These are phyloP conservation scores for Phaenicophaeus curvirostris DNA, from an alignment of 2,797 vertebrate species.

Conservation along the genomic window DNA sequence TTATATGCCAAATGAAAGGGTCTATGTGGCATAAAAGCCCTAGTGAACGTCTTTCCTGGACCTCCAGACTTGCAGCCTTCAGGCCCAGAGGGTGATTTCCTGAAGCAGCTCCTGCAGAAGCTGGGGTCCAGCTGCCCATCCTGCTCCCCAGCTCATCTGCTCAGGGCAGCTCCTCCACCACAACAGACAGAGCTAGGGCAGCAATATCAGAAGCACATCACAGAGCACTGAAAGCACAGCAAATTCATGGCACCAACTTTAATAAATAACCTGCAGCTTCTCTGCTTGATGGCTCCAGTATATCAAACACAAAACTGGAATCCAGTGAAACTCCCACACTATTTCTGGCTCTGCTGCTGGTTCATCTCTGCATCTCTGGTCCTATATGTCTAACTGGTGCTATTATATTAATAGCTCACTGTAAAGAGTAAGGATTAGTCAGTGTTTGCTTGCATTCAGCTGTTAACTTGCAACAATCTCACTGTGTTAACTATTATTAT, in stretches of 20 bases:
- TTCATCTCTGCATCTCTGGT: not conserved
- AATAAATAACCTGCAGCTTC: not conserved
- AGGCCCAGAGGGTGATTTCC: not conserved
- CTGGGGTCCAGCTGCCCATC: not conserved
- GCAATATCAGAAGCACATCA: not conserved
- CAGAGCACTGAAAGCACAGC: not conserved
- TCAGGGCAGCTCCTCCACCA: not conserved
- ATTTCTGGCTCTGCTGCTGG: not conserved
- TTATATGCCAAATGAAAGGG: fast-evolving
- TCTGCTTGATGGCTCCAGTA: not conserved
- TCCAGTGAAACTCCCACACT: not conserved
- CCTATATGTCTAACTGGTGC: not conserved
- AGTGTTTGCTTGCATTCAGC: not conserved
- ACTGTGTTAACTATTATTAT: not conserved
- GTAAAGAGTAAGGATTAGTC: constrained; percentile 24
- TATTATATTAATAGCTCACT: not conserved
- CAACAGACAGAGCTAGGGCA: not conserved
- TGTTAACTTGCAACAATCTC: not conserved
- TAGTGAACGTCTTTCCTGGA: not conserved
- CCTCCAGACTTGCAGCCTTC: not conserved
- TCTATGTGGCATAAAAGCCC: no score
- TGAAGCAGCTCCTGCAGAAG: not conserved
- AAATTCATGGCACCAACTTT: not conserved
- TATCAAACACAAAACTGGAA: not conserved
- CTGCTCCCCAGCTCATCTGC: not conserved